phyloP scores from a whole-genome alignment of 2,888 invertebrate species.

The Dasypolia templi region DNA sequence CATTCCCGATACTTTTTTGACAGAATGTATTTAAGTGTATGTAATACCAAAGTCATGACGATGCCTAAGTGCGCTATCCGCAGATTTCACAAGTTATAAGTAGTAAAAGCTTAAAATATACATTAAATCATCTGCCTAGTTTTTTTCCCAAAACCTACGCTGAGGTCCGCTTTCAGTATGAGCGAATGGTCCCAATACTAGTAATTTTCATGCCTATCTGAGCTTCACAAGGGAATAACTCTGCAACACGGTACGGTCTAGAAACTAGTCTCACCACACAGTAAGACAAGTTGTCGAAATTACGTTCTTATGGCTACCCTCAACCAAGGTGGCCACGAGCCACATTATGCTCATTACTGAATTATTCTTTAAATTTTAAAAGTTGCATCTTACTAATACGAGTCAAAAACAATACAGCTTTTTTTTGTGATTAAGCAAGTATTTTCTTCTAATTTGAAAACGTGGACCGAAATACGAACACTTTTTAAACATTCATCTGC shows the following conservation, averaged over 20 bases:
- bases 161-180: too few relatives aligned
- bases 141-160: background rate
- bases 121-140: background rate
- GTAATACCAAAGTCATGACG: constrained; percentile 15
- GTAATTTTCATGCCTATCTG: background rate
- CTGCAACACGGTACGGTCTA: background rate
- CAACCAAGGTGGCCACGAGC: too few relatives aligned
- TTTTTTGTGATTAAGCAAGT: background rate
- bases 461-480: background rate
- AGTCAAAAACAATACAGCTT: background rate
- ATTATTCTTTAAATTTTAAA: too few relatives aligned
- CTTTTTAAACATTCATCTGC: constrained; percentile 1
- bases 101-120: background rate
- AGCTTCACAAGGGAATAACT: background rate
- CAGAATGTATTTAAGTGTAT: background rate
- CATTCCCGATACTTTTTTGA: too few relatives aligned
- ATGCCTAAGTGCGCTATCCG: constrained; percentile 11
- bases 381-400: background rate
- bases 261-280: background rate
- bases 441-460: constrained; percentile 11
- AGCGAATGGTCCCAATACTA: background rate
- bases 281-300: background rate
- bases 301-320: background rate
- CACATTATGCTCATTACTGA: too few relatives aligned
- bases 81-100: background rate